Base-by-base conservation (phyloP, 2,113 vertebrate genomes). In the Cricetomys ansorgei region DNA sequence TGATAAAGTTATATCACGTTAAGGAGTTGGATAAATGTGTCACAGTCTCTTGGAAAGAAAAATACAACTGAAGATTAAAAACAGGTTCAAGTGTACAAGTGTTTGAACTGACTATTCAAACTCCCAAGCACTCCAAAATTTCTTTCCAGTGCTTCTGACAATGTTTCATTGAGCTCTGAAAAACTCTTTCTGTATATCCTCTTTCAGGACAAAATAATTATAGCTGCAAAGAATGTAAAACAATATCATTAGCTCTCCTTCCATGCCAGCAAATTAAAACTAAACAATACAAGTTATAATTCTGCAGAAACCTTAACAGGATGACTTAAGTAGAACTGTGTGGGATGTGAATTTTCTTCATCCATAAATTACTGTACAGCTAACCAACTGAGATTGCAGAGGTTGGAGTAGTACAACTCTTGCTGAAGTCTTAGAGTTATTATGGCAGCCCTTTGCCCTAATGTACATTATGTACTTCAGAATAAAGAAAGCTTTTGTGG, bases 281-380 rank as follows among this genome's bases (percentile, higher is more conserved):
- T 80, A 87, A 94, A 91, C 40, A 96, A 72, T 23, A 76, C 77
- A 94, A 48, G 84, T 69, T 21, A 31, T 96, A 93, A 90, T 97
- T 92, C 88, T 73, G 0, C 31, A 92, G 53, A 25, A 37, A 91
- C 19, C 16, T 43, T 67, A 53, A 43, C 75, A 70, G 64, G 81
- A 65, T 53, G 21, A 8, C 40, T 95, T 21, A 72, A 85, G n/a
- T 43, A 89, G 88, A 91, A 88, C 43, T 94, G n/a, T 86, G 15
- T 92, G 67, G 88, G 45, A 87, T 88, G 27, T 85, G 70, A 80
- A 92, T 92, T 88, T 45, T 90, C 75, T 55, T 48, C 25, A 62
- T 31, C 67, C 88, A 25, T 88, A 97, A 96, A 94, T 89, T 92
- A 72, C 40, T 83, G 1, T 76, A 50, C 25, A 92, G 91, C 45